Base-by-base conservation (phyloP, 2,113 vertebrate species). In the Tachycineta bicolor region DNA sequence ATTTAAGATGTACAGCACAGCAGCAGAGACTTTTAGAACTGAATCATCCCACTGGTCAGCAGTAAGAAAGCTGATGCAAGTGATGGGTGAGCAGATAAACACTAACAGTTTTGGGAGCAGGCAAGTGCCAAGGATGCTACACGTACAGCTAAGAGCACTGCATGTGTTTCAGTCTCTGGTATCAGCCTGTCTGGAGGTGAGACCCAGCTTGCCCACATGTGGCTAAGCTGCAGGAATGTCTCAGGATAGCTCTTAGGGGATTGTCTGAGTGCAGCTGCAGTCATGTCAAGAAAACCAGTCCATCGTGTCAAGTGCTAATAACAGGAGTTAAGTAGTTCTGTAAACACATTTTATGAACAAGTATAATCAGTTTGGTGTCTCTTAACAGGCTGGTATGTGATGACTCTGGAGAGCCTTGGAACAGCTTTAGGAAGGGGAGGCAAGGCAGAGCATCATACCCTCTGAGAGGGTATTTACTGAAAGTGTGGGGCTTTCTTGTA, bases 61-160 rank as follows among this genome's bases (percentile, higher is more conserved):
- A 73, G 34, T 22, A 31, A 82, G 67, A 55, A 69, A 73, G 12
- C 58, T 89, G 33, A 79, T 26, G 43, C 17, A 69, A 65, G 47
- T 53, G 50, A 47, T 53, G 65, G 44, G 49, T 47, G 82, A 88
- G 47, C 70, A 83, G 82, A 70, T 53, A 28, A 65, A 44, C 2
- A 5, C 33, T 4, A 28, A 21, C 7, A 14, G 3, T 49, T 81
- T n/a, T 2, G 5, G 64, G 71, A 71, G 56, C 60, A 52, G 64
- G 56, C 50, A 74, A 3, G 37, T 19, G 44, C 58, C 49, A 26
- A 19, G 60, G 76, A 5, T 88, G 43, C 63, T 43, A 4, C 21
- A 2, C 0, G 2, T 34, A 1, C 39, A 15, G 17, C 70, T 43
- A 18, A 46, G 14, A 41, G 11, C 2, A 0, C 37, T 1, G 0